Conservation (phyloP, 2,113 vertebrate species). For the Mobula birostris region DNA sequence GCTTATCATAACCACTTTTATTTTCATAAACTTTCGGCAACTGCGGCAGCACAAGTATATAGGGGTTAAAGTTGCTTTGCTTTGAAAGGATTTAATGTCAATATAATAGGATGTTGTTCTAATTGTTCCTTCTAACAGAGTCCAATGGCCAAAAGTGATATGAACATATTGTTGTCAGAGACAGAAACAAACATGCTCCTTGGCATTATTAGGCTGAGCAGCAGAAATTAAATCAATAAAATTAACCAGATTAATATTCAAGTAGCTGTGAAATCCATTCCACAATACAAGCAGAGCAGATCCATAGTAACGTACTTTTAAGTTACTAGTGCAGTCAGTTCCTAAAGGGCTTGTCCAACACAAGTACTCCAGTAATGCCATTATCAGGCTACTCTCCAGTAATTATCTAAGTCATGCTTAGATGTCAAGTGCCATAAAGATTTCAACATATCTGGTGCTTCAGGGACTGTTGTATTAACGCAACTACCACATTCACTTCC, state of each 20-base stretch:
- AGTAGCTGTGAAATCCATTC: not conserved
- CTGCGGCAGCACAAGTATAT: not conserved
- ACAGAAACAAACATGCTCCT: not conserved
- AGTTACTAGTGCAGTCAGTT: not conserved
- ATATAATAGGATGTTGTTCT: not conserved
- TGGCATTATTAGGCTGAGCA: not conserved
- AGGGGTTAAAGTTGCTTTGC: not conserved
- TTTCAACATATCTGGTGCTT: slow-evolving; percentile 27
- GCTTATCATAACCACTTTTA: not conserved
- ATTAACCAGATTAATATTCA: not conserved
- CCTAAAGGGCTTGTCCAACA: not conserved
- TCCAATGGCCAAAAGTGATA: not conserved
- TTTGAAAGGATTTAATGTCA: not conserved
- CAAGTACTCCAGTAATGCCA: not conserved
- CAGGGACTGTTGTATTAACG: not conserved
- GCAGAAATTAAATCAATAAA: not conserved
- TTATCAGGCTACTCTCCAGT: slow-evolving; percentile 5
- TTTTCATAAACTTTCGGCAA: not conserved
- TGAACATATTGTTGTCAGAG: not conserved
- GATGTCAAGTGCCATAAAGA: slow-evolving; percentile 31
- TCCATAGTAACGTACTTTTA: not conserved
- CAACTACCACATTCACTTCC: not conserved
- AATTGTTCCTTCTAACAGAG: not conserved
- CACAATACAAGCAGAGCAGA: not conserved
- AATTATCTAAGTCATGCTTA: slow-evolving; percentile 30